phyloP scores from a whole-genome alignment of 2,113 vertebrate genomes.

The Hucho hucho region DNA sequence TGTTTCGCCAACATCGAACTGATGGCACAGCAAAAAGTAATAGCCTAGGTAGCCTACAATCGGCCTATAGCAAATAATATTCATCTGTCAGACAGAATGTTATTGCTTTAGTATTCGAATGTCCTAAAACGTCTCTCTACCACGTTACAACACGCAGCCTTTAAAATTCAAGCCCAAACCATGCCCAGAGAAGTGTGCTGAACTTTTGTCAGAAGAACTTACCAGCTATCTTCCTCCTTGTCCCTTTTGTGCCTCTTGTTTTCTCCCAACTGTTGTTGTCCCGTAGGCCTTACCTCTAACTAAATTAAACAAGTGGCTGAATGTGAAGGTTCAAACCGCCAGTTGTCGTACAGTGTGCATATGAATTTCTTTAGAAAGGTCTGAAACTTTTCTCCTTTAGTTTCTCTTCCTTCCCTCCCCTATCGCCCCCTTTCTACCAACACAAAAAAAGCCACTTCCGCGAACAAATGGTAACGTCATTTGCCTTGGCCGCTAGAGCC shows the following conservation, averaged over 20 bases:
- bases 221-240: slow-evolving; percentile 66
- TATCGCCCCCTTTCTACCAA: slow-evolving; percentile 47
- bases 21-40: too few species aligned
- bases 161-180: slow-evolving; percentile 20
- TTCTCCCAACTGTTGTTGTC: slow-evolving; percentile 19
- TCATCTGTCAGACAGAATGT: too few species aligned
- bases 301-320: slow-evolving; percentile 23
- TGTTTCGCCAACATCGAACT: too few species aligned
- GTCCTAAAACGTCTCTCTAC: background rate
- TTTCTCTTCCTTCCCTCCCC: slow-evolving; percentile 48
- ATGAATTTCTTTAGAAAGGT: slow-evolving; percentile 41
- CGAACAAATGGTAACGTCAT: slow-evolving; percentile 70
- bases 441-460: slow-evolving; percentile 73
- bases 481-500: background rate
- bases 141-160: slow-evolving; percentile 3
- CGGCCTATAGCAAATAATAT: too few species aligned
- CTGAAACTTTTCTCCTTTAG: slow-evolving; percentile 48
- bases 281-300: slow-evolving; percentile 6
- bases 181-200: slow-evolving; percentile 49
- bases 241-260: slow-evolving; percentile 43
- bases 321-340: background rate
- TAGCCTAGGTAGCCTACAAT: too few species aligned
- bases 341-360: slow-evolving; percentile 5
- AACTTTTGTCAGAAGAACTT: slow-evolving; percentile 62
- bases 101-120: too few species aligned